Evolutionary conservation across 2,888 invertebrate species (phyloP).

Genomic region (Amphiduros pacificus): DNA sequence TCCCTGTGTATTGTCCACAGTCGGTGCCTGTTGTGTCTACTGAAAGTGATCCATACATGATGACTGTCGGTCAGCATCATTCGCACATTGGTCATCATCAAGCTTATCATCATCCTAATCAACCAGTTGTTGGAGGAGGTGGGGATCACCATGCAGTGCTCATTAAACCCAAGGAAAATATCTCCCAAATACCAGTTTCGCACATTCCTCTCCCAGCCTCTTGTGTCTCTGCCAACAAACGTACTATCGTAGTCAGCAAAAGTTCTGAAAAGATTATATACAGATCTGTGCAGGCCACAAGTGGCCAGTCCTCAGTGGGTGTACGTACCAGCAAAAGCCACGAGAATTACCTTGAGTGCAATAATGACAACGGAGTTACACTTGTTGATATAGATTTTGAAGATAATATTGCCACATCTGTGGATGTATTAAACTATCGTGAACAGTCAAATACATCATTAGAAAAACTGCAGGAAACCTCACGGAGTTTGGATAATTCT

Average conservation of each 20-base stretch:
- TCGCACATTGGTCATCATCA: no score
- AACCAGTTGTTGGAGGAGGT: no score
- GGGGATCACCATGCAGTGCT: no score
- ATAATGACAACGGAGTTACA: constrained; percentile 73
- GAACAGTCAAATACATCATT: constrained; percentile 23
- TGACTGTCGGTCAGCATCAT: no score
- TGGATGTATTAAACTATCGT: constrained; percentile 75
- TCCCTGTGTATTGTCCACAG: no score
- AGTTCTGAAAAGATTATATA: constrained; percentile 49
- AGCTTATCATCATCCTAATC: no score
- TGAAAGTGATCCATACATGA: no score
- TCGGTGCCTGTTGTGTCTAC: no score
- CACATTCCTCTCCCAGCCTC: constrained; percentile 1
- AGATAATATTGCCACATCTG: constrained; percentile 88
- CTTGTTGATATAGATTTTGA: constrained; percentile 89
- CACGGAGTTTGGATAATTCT: constrained; percentile 24
- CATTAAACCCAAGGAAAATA: no score
- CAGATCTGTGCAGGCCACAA: neutral
- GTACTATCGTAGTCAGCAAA: constrained; percentile 39
- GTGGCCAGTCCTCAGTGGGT: constrained; percentile 61
- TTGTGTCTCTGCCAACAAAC: constrained; percentile 1
- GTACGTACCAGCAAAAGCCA: constrained; percentile 83
- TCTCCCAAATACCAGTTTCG: no score
- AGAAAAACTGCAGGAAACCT: constrained; percentile 15
- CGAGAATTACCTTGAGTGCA: constrained; percentile 82